A percentile compares a stretch with the other conserved stretches of the same genome.
phyloP scores from a whole-genome alignment of 1,140 invertebrate genomes.

The Drosophila fuyamai region DNA sequence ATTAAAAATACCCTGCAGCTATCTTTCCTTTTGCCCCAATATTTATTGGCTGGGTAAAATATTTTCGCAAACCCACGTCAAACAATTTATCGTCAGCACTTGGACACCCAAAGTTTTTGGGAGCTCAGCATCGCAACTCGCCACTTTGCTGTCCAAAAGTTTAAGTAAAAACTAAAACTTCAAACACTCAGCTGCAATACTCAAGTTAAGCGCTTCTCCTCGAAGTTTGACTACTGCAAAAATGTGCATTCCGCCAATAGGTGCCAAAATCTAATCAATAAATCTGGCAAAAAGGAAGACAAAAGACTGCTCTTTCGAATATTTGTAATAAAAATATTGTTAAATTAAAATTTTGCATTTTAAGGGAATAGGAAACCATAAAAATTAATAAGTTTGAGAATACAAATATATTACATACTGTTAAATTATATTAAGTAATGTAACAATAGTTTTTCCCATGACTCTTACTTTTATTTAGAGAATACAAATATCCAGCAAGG shows the following conservation, averaged over 20 bases:
- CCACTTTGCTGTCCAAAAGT: conserved; percentile 36
- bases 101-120: conserved; percentile 6
- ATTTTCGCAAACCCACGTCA: conserved; percentile 6
- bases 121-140: conserved; percentile 5
- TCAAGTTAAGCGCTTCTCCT: conserved; percentile 17
- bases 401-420: background rate
- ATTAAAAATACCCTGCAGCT: background rate
- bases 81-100: conserved; percentile 10
- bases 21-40: background rate
- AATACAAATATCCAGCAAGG: background rate
- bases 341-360: too few species aligned
- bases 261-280: conserved; percentile 16
- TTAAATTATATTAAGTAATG: too few species aligned
- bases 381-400: background rate
- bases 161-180: conserved; percentile 33
- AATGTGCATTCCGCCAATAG: conserved; percentile 23
- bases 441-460: background rate
- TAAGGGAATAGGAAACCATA: too few species aligned
- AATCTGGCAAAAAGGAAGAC: conserved; percentile 4
- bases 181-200: conserved; percentile 51
- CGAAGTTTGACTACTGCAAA: conserved; percentile 14
- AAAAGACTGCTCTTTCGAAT: background rate
- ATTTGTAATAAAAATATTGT: too few species aligned
- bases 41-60: conserved; percentile 29
- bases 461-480: background rate